Evolutionary conservation across 2,113 vertebrate species (phyloP), one percentile per base, ranked within the genome.

Genomic region (Lota lota): DNA sequence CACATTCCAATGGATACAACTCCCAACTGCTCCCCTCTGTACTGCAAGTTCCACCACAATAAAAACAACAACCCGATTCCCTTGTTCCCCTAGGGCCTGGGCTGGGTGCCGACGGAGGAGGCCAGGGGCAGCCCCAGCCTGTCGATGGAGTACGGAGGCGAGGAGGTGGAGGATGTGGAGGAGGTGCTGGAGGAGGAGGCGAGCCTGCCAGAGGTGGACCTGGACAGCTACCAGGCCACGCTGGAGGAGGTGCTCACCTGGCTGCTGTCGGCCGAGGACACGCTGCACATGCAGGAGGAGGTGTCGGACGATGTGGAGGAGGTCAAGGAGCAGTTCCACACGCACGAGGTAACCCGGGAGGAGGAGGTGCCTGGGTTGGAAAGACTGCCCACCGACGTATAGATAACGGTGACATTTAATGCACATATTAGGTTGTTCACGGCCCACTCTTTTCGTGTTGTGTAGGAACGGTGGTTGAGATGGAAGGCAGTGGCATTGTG

Each of bases 171-270:
- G 11, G 40, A 47, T 1, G 40, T 5, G 40, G 40, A 47, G 40
- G 90, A 90, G 0, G 95, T 95, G 73, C 92, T 90, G 78, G 94
- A 94, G 40, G 79, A 93, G 85, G 95, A 96, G 67, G 92, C 87
- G 71, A 90, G 93, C 75, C 88, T 84, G 40, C 56, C 79, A 71
- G 79, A 91, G 79, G 94, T 95, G 87, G 97, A 97, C 74, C 90
- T 99, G 81, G 96, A 99, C 73, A 92, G 92, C 76, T 99, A 99
- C 81, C 97, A 99, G 75, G 83, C 93, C 51, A 95, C 95, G 0
- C 87, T 99, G 84, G 98, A 99, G 75, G 97, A 99, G 80, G 98
- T 99, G 24, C 94, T 99, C 65, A 97, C 97, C 0, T 99, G 97
- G 97, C 79, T 99, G 72, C 93, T 99, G 19, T 94, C 93, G 0